Evolutionary conservation across 2,888 invertebrate species (phyloP).

Genomic region (Patella pellucida): DNA sequence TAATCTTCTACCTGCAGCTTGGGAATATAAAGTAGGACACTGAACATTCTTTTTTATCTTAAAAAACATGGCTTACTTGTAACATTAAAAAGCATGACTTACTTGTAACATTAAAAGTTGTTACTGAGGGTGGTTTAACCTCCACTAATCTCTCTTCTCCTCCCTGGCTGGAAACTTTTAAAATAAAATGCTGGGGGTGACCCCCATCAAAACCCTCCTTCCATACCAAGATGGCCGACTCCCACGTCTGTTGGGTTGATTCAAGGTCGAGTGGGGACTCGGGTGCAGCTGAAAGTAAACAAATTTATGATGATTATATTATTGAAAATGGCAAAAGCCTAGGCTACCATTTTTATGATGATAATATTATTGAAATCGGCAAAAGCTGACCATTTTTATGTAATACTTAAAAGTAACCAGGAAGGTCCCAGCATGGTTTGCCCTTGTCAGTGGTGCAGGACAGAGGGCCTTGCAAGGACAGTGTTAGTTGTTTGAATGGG

Average conservation of each 20-base stretch:
- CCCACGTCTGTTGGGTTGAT: conserved; percentile 53
- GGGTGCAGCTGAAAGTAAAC: conserved; percentile 49
- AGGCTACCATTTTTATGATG: no score
- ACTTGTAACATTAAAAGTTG: conserved; percentile 55
- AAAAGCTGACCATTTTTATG: no score
- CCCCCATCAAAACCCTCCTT: conserved; percentile 64
- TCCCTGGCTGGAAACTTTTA: conserved; percentile 40
- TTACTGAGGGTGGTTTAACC: conserved; percentile 37
- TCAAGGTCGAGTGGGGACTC: conserved; percentile 51
- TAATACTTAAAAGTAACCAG: no score
- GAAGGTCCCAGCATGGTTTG: no score
- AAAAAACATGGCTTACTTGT: conserved; percentile 41
- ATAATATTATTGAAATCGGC: no score
- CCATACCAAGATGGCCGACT: conserved; percentile 60
- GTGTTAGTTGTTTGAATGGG: no score
- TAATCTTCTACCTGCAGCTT: no score
- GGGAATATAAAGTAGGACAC: no score
- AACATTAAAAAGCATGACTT: conserved; percentile 34
- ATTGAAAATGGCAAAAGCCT: no score
- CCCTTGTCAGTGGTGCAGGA: no score
- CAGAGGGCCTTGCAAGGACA: no score
- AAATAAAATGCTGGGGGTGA: conserved; percentile 52
- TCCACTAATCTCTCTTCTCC: conserved; percentile 40
- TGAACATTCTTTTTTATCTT: no score
- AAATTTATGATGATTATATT: not conserved